A percentile compares a stretch with the other conserved stretches of the same genome.
Evolutionary conservation across 1,140 invertebrate species (phyloP).

Genomic region (Brachionus asplanchnoidis): DNA sequence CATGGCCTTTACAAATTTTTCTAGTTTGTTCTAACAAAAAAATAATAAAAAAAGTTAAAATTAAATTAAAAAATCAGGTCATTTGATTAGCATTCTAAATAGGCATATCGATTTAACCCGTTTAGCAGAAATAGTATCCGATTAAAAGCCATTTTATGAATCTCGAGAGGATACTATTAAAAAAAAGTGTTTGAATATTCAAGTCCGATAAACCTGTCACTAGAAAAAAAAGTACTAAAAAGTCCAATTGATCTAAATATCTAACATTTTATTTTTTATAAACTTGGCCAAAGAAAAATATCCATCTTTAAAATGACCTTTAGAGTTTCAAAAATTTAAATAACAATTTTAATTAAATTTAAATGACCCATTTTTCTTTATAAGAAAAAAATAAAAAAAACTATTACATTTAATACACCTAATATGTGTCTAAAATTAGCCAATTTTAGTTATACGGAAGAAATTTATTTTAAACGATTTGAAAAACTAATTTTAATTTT

Average conservation of each 20-base stretch:
- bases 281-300: not conserved
- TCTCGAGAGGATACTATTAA: not conserved
- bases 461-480: not conserved
- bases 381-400: not conserved
- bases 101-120: not conserved
- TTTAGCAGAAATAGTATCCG: not conserved
- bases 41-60: not conserved
- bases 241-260: not conserved
- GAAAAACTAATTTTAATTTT: not conserved
- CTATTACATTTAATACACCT: not conserved
- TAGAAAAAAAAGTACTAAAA: not conserved
- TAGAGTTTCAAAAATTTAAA: not conserved
- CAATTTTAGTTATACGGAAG: not conserved
- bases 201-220: not conserved
- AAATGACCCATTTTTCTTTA: not conserved
- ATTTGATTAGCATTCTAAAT: not conserved
- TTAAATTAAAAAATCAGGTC: slow-evolving; percentile 11
- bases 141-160: not conserved
- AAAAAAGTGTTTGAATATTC: not conserved
- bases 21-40: not conserved
- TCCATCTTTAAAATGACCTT: not conserved
- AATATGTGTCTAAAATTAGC: not conserved
- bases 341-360: not conserved
- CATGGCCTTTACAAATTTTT: not conserved
- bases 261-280: not conserved